These are phyloP conservation scores for Trematocara marginatum DNA, from an alignment of 2,113 vertebrate genomes.

Conservation along the genomic window DNA sequence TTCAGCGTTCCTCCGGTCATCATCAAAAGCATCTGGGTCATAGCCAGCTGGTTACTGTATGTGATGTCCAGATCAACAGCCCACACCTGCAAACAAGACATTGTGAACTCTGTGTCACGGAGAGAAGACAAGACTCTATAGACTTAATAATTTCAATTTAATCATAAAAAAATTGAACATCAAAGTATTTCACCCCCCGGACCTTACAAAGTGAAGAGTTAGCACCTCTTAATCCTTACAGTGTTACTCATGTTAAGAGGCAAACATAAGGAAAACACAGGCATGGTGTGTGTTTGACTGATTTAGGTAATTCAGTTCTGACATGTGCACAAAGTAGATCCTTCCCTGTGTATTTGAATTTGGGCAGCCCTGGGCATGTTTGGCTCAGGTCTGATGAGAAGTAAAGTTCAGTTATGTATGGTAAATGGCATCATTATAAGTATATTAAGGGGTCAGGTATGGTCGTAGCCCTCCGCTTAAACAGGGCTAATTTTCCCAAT, in stretches of 20 bases:
- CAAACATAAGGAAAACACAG: neutral
- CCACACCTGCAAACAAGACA: slow-evolving; percentile 80
- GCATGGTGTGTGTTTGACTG: slow-evolving; percentile 14
- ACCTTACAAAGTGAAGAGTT: neutral
- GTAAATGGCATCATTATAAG: slow-evolving; percentile 99
- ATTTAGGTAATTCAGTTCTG: slow-evolving; percentile 24
- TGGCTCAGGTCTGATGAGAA: slow-evolving; percentile 56
- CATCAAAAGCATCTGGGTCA: slow-evolving; percentile 83
- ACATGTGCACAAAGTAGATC: slow-evolving; percentile 36
- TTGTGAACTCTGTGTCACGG: neutral
- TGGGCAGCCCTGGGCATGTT: slow-evolving; percentile 34
- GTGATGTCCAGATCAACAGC: slow-evolving; percentile 81
- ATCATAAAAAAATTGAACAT: slow-evolving; percentile 31
- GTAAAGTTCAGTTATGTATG: slow-evolving; percentile 83
- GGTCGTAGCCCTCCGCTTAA: slow-evolving; percentile 90
- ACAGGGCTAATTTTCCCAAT: slow-evolving; percentile 94
- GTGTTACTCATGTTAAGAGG: slow-evolving; percentile 26
- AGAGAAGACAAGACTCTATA: slow-evolving; percentile 1
- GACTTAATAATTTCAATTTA: neutral
- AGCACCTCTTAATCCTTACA: slow-evolving; percentile 21
- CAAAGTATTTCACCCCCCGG: neutral
- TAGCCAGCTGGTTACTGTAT: slow-evolving; percentile 89
- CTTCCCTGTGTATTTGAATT: neutral
- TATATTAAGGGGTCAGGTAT: slow-evolving; percentile 97
- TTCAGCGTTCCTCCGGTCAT: slow-evolving; percentile 81